These are phyloP conservation scores for Heteropelma amictum DNA, from an alignment of 2,888 invertebrate species.

Conservation along the genomic window DNA sequence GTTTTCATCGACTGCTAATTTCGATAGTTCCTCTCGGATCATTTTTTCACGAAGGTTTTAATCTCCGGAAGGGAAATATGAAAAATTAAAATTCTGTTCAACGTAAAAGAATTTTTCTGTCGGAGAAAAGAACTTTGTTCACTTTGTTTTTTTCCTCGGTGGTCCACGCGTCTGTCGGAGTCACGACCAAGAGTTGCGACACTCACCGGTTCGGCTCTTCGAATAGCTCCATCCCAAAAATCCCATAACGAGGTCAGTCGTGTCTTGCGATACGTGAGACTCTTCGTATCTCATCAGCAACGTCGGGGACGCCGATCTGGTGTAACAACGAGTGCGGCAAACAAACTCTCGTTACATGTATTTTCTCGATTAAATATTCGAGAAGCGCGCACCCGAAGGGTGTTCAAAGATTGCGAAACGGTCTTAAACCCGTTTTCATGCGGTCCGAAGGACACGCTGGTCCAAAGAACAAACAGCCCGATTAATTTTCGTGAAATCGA, in stretches of 20 bases:
- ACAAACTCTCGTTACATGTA: neutral
- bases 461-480: neutral
- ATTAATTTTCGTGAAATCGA: neutral
- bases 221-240: conserved; percentile 55
- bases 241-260: conserved; percentile 44
- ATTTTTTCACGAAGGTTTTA: neutral
- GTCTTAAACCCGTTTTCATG: conserved; percentile 13
- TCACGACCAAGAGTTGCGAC: conserved; percentile 59
- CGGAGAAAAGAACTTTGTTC: neutral
- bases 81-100: no score
- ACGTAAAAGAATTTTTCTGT: neutral
- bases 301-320: conserved; percentile 37
- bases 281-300: conserved; percentile 12
- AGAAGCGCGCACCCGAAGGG: conserved; percentile 9
- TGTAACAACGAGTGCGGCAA: conserved; percentile 24
- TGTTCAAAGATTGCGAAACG: conserved; percentile 11
- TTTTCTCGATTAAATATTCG: conserved; percentile 27
- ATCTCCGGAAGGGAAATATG: neutral
- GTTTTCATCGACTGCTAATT: conserved; percentile 19
- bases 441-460: neutral
- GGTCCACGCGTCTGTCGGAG: neutral
- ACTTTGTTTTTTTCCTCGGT: neutral
- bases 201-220: conserved; percentile 55
- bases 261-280: conserved; percentile 45
- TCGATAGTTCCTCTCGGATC: neutral